Percentiles rank a stretch among this genome's conserved stretches.
Evolutionary conservation across 2,888 invertebrate species (phyloP).

Genomic region (Eristalinus sepulchralis): DNA sequence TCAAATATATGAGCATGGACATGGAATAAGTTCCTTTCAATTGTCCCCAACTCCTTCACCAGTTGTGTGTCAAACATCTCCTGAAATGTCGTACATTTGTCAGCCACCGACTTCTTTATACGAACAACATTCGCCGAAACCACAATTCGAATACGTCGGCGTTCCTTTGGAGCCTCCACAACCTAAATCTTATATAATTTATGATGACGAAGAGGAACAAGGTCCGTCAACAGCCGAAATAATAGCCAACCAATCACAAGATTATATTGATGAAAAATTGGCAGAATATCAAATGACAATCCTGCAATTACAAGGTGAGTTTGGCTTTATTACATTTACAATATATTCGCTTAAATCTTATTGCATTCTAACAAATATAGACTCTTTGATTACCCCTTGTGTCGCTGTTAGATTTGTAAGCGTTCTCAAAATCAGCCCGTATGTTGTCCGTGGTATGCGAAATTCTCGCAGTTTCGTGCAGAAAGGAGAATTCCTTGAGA

Average conservation of each 20-base stretch:
- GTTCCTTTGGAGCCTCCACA: slow-evolving; percentile 89
- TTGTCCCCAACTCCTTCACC: slow-evolving; percentile 84
- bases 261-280: slow-evolving; percentile 95
- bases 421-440: too few species aligned
- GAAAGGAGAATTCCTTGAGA: too few species aligned
- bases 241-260: slow-evolving; percentile 95
- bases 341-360: neutral
- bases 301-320: slow-evolving; percentile 92
- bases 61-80: slow-evolving; percentile 84
- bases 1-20: slow-evolving; percentile 77
- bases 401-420: too few species aligned
- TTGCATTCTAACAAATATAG: too few species aligned
- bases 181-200: slow-evolving; percentile 83
- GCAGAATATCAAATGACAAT: slow-evolving; percentile 97
- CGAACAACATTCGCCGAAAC: slow-evolving; percentile 74
- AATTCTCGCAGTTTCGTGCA: too few species aligned
- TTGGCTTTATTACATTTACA: neutral
- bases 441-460: too few species aligned
- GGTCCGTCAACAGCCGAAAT: slow-evolving; percentile 95
- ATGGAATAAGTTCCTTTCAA: slow-evolving; percentile 78
- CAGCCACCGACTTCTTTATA: slow-evolving; percentile 81
- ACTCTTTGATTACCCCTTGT: too few species aligned
- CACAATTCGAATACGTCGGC: slow-evolving; percentile 83
- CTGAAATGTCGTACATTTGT: slow-evolving; percentile 84
- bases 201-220: slow-evolving; percentile 87